phyloP scores from a whole-genome alignment of 1,140 invertebrate species.

The Palaemon carinicauda region DNA sequence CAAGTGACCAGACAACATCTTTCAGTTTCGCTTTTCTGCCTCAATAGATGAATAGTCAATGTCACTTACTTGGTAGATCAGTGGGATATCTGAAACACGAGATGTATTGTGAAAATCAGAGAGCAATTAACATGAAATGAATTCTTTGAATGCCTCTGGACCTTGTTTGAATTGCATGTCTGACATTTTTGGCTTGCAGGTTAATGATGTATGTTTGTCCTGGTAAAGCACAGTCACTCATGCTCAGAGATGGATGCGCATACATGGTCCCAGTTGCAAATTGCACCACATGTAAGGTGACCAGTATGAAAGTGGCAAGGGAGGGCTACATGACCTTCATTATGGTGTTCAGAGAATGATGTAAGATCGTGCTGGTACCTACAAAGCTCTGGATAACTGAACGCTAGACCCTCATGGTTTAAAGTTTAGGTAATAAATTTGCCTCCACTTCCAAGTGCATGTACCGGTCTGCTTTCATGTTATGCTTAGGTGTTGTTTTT shows the following conservation, averaged over 20 bases:
- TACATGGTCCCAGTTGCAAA: background rate
- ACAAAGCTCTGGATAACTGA: background rate
- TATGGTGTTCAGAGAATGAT: background rate
- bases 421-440: background rate
- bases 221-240: background rate
- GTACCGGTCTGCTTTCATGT: background rate
- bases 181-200: no score
- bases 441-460: background rate
- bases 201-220: no score
- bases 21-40: background rate
- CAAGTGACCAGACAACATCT: no score
- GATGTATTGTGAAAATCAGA: background rate
- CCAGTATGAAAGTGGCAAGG: background rate
- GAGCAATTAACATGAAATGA: no score
- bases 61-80: background rate
- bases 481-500: background rate
- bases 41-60: background rate
- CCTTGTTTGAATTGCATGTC: background rate
- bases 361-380: background rate
- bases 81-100: background rate
- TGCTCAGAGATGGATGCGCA: background rate
- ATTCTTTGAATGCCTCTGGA: background rate
- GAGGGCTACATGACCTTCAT: background rate
- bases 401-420: background rate
- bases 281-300: background rate